These are phyloP conservation scores for Rhynchonema sp. DNA, from an alignment of 2,888 invertebrate species.

Conservation along the genomic window DNA sequence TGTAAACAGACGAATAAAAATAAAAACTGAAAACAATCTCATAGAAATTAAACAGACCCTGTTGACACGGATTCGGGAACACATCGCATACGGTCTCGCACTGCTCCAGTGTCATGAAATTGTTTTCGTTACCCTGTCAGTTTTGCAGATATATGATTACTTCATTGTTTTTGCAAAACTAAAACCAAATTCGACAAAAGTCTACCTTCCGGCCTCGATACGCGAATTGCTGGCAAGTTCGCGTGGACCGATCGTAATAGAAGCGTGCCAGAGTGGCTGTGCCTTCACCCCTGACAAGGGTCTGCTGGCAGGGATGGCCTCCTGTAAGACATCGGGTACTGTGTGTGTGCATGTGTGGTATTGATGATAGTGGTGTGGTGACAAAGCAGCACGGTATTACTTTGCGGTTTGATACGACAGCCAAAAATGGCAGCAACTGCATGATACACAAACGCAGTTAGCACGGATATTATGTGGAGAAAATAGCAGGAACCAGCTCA, in stretches of 20 bases:
- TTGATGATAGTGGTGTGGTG: not conserved
- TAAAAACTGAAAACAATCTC: too few species aligned
- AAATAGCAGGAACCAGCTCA: too few species aligned
- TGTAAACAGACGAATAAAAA: too few species aligned
- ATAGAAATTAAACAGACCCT: too few species aligned
- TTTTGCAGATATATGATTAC: slow-evolving; percentile 15
- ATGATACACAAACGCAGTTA: too few species aligned
- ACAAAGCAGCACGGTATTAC: too few species aligned
- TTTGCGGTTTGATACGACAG: too few species aligned
- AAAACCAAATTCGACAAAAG: too few species aligned
- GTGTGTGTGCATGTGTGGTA: not conserved
- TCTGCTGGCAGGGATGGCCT: slow-evolving; percentile 4
- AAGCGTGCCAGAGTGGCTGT: slow-evolving; percentile 14
- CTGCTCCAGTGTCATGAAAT: slow-evolving; percentile 14
- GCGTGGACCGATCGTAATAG: slow-evolving; percentile 10
- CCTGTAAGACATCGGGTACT: not conserved
- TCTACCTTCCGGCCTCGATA: slow-evolving; percentile 3
- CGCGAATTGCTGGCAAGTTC: slow-evolving; percentile 21
- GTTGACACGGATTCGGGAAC: not conserved
- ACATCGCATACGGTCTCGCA: slow-evolving; percentile 11
- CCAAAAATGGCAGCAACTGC: too few species aligned
- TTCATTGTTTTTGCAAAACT: too few species aligned
- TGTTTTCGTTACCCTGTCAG: slow-evolving; percentile 19
- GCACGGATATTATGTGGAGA: too few species aligned
- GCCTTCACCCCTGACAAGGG: slow-evolving; percentile 25